These are phyloP conservation scores for Cathartes aura DNA, from an alignment of 2,113 vertebrate species.

Conservation along the genomic window DNA sequence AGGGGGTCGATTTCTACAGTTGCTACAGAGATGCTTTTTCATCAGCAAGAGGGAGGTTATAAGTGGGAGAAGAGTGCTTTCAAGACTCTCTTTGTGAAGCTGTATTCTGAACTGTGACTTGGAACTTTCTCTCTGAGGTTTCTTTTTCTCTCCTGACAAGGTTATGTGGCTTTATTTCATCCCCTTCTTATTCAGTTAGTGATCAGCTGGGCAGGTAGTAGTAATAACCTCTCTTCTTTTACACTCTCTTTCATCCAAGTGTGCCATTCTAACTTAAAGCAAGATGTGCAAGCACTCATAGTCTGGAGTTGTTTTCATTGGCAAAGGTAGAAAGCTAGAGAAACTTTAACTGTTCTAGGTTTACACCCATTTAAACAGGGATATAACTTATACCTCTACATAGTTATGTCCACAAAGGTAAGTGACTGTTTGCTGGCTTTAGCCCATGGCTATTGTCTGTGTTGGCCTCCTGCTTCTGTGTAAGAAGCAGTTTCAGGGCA, in stretches of 20 bases:
- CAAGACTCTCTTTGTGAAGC: not conserved
- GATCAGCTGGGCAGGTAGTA: not conserved
- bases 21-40: not conserved
- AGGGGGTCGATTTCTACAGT: not conserved
- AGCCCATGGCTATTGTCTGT: not conserved
- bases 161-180: not conserved
- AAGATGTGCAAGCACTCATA: not conserved
- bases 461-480: not conserved
- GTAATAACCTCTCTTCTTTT: not conserved
- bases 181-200: not conserved
- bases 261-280: not conserved
- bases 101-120: not conserved
- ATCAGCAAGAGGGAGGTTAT: not conserved
- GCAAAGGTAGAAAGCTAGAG: not conserved
- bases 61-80: not conserved
- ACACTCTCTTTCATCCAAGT: not conserved
- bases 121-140: not conserved
- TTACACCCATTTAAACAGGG: not conserved
- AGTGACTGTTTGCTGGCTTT: not conserved
- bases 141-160: not conserved
- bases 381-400: not conserved
- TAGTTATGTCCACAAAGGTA: not conserved
- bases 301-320: not conserved
- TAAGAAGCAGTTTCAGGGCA: not conserved
- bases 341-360: not conserved